A percentile compares a stretch with the other conserved stretches of the same genome.
These are phyloP conservation scores for Parazoanthus swiftii DNA, from an alignment of 92 coral and sea anemone genomes.

Conservation along the genomic window DNA sequence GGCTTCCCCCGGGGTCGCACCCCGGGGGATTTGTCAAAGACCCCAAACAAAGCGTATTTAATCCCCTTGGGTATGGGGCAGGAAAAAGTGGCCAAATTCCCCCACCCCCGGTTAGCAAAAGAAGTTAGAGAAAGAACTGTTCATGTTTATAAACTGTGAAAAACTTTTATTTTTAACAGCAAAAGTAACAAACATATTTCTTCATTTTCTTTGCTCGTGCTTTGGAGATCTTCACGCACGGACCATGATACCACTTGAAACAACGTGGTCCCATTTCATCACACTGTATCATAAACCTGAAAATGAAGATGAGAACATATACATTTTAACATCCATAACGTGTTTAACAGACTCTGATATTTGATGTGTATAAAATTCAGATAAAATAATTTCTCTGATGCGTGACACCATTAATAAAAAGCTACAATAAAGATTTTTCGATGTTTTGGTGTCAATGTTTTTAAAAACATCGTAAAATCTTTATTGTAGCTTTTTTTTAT, in stretches of 20 bases:
- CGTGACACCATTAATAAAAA: conserved; percentile 16
- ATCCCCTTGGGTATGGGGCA: conserved; percentile 49
- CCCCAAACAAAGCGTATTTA: conserved; percentile 35
- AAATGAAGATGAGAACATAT: conserved; percentile 27
- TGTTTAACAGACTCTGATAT: conserved; percentile 30
- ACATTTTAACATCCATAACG: conserved; percentile 35
- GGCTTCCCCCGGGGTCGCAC: conserved; percentile 56
- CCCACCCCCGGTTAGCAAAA: conserved; percentile 26
- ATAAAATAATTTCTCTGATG: conserved; percentile 7
- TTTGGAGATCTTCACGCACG: conserved; percentile 23
- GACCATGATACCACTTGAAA: conserved; percentile 29
- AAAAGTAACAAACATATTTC: conserved; percentile 25
- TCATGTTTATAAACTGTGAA: conserved; percentile 12
- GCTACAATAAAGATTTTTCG: conserved; percentile 11
- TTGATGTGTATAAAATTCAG: conserved; percentile 28
- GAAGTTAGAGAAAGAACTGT: conserved; percentile 10
- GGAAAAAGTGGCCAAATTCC: conserved; percentile 26
- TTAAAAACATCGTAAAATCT: conserved; percentile 3
- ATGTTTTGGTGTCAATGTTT: conserved; percentile 14
- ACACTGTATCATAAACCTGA: conserved; percentile 30
- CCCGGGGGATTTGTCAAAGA: conserved; percentile 50
- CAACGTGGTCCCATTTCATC: conserved; percentile 35
- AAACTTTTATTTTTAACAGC: conserved; percentile 30
- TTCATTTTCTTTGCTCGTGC: conserved; percentile 24
- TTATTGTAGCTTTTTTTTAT: conserved; percentile 18